Conservation (phyloP, 2,888 invertebrate species). For the Agrochola lychnidis region DNA sequence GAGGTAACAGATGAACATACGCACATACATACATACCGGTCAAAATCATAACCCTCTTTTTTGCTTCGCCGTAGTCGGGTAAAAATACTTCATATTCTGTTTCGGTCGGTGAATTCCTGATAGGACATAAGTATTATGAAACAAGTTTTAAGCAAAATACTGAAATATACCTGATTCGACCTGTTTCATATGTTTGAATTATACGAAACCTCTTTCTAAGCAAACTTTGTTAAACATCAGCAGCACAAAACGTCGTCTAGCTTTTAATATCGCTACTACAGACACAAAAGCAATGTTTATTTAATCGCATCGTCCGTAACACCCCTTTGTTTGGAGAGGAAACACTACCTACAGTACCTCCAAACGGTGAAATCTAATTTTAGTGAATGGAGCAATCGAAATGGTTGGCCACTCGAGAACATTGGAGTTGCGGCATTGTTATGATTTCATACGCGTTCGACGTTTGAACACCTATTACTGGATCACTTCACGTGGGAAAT, state of each 20-base stretch:
- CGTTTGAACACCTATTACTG: constrained; percentile 42
- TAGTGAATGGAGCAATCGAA: constrained; percentile 64
- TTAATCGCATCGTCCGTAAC: constrained; percentile 67
- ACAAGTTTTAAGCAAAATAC: not conserved
- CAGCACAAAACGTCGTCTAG: constrained; percentile 38
- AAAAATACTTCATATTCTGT: too few species aligned
- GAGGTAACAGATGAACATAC: too few species aligned
- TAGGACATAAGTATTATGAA: not conserved
- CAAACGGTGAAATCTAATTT: constrained; percentile 73
- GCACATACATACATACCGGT: too few species aligned
- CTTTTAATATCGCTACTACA: constrained; percentile 51
- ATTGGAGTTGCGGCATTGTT: constrained; percentile 54
- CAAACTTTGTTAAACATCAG: constrained; percentile 33
- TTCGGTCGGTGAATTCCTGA: not conserved
- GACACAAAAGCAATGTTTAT: constrained; percentile 67
- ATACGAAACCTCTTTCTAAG: constrained; percentile 9
- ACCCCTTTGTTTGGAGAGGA: constrained; percentile 70
- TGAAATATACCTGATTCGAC: not conserved
- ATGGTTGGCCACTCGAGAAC: constrained; percentile 58
- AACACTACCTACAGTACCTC: constrained; percentile 66
- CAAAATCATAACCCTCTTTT: too few species aligned
- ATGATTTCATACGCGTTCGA: constrained; percentile 62
- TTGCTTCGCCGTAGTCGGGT: too few species aligned
- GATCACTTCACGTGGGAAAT: constrained; percentile 22
- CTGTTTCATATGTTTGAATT: not conserved